phyloP scores from a whole-genome alignment of 2,113 vertebrate genomes.

The Stigmatopora argus region DNA sequence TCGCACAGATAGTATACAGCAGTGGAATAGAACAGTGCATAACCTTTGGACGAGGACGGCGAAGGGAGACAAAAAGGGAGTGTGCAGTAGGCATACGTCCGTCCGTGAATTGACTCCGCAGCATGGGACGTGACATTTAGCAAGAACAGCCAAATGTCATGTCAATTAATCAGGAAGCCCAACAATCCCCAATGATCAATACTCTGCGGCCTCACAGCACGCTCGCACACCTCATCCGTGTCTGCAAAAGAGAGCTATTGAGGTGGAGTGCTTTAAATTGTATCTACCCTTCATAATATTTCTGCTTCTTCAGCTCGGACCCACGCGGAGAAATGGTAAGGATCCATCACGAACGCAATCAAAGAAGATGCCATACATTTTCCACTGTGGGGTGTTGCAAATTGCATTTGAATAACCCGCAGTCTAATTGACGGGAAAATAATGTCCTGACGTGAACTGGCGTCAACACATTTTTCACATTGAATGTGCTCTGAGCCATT shows the following conservation, averaged over 20 bases:
- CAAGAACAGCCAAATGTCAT: conserved; percentile 63
- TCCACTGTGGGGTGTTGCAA: conserved; percentile 54
- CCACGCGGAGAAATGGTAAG: conserved; percentile 42
- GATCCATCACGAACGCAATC: conserved; percentile 50
- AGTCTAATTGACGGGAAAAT: conserved; percentile 64
- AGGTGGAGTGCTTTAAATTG: conserved; percentile 16
- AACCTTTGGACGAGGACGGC: conserved; percentile 38
- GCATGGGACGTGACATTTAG: conserved; percentile 64
- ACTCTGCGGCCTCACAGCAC: conserved; percentile 21
- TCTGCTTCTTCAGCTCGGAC: conserved; percentile 38
- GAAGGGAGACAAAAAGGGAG: conserved; percentile 16
- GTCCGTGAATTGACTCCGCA: conserved; percentile 52
- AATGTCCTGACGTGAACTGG: conserved; percentile 51
- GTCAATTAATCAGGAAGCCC: conserved; percentile 62
- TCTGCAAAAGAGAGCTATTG: conserved; percentile 3
- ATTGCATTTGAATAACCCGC: conserved; percentile 61
- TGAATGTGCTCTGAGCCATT: conserved; percentile 53
- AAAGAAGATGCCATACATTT: conserved; percentile 47
- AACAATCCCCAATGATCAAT: conserved; percentile 58
- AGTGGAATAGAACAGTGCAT: background rate
- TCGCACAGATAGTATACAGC: conserved; percentile 7
- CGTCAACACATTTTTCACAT: conserved; percentile 65
- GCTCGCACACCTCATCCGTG: conserved; percentile 12
- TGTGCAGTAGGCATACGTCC: conserved; percentile 44
- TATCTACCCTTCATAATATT: conserved; percentile 37